A percentile compares a stretch with the other conserved stretches of the same genome.
phyloP scores from a whole-genome alignment of 1,140 invertebrate genomes.

The Micrasema minimum region DNA sequence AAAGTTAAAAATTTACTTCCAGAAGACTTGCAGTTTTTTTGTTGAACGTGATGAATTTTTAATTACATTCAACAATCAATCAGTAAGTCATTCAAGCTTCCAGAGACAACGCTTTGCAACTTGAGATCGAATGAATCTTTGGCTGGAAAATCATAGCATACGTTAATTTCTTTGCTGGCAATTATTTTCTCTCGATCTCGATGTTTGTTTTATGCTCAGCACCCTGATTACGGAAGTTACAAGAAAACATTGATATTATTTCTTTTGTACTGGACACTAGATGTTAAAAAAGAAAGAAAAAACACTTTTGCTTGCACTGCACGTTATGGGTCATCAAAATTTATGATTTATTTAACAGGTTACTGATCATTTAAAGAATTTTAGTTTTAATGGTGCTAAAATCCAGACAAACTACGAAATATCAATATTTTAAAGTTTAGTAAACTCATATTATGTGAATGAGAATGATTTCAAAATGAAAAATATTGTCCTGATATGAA shows the following conservation, averaged over 20 bases:
- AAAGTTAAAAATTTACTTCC: too few species aligned
- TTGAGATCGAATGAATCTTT: too few species aligned
- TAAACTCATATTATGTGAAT: neutral
- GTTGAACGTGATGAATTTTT: too few species aligned
- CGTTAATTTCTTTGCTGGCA: too few species aligned
- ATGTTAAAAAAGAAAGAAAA: neutral
- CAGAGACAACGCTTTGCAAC: too few species aligned
- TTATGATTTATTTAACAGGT: neutral
- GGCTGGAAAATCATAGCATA: too few species aligned
- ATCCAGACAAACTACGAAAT: neutral
- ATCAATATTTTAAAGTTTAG: neutral
- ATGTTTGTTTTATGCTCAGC: neutral
- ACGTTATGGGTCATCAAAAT: neutral
- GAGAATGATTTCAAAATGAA: neutral
- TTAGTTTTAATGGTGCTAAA: constrained; percentile 2
- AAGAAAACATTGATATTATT: neutral
- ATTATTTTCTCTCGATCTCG: neutral
- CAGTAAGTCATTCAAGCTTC: too few species aligned
- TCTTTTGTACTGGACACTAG: neutral
- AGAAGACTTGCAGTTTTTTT: too few species aligned
- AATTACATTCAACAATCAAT: too few species aligned
- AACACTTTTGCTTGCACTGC: neutral
- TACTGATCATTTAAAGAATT: neutral
- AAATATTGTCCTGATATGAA: neutral
- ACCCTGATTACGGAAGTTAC: neutral